These are phyloP conservation scores for Thymelicus acteon DNA, from an alignment of 2,888 invertebrate genomes.

Conservation along the genomic window DNA sequence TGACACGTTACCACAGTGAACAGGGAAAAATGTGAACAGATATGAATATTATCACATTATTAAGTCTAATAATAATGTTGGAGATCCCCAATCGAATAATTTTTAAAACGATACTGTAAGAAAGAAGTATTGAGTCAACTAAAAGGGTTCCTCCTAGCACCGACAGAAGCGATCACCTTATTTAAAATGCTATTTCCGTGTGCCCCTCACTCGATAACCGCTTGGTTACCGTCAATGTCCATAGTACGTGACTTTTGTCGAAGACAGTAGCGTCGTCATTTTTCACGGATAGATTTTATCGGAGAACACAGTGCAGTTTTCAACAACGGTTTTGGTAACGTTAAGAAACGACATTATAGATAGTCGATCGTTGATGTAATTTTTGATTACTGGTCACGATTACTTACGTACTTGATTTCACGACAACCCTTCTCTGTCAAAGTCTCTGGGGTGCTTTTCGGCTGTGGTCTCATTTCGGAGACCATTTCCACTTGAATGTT, in stretches of 20 bases:
- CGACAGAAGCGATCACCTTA: constrained; percentile 13
- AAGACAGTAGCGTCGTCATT: constrained; percentile 62
- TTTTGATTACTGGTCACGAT: constrained; percentile 43
- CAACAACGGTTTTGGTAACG: constrained; percentile 55
- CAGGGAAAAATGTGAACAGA: no score
- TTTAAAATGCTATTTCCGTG: constrained; percentile 40
- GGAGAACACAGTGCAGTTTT: constrained; percentile 71
- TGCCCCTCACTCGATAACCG: constrained; percentile 55
- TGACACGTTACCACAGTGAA: no score
- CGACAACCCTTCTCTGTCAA: constrained; percentile 11
- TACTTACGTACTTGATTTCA: background rate
- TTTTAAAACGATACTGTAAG: constrained; percentile 1
- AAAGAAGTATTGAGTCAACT: constrained; percentile 12
- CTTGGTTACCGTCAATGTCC: constrained; percentile 63
- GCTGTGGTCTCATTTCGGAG: constrained; percentile 12
- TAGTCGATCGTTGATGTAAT: constrained; percentile 59
- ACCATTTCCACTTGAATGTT: constrained; percentile 22
- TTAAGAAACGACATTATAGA: constrained; percentile 55
- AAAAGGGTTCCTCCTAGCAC: constrained; percentile 6
- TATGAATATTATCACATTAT: no score
- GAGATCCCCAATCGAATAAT: background rate
- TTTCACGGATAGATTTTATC: constrained; percentile 66
- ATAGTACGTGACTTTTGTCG: constrained; percentile 70
- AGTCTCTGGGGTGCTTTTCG: constrained; percentile 9
- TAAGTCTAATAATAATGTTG: no score